Base-by-base conservation (phyloP, 2,888 invertebrate species). In the Drosophila hamatofila region DNA sequence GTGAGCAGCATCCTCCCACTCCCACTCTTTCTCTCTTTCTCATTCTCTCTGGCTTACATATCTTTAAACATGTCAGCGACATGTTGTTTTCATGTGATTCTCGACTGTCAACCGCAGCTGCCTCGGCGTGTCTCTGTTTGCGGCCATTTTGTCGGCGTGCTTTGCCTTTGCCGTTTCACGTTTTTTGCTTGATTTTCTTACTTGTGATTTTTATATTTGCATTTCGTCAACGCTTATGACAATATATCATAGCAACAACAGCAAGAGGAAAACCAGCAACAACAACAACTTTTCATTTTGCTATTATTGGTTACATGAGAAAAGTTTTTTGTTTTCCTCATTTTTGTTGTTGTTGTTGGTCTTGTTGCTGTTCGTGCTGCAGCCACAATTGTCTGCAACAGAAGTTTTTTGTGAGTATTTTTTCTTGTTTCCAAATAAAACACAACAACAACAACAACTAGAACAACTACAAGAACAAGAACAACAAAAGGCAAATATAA, bases 1-100 rank as follows among this genome's bases (percentile, higher is more conserved):
- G 80, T 65, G 88, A 49, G 35, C 30, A 18, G 16, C 27, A 25
- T 52, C 9, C 44, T 12, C 5, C n/a, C 14, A 23, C 21, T 12
- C 42, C 2, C 21, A 0, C 16, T 18, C 48, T 16, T 27, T 3
- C 18, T 9, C 14, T 4, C 33, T 39, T 21, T 35, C 3, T 48
- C 39, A 1, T 30, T 9, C 18, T 8, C 8, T 1, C 27, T 23
- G 16, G 2, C 33, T 27, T 37, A n/a, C 54, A 51, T 33, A 18
- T 67, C 73, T 63, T 63, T 75, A 69, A 80, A 73, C 66, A 69
- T 89, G 84, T 79, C 84, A 74, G 89, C 89, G 82, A 89, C 89
- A 85, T 84, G 88, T 89, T 84, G 89, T 84, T 87, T 79, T 87
- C 84, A 84, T 85, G 78, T 86, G 89, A 83, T 80, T 74, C 73